Evolutionary conservation across 2,888 invertebrate genomes (phyloP), one percentile per base, ranked within the genome.

Genomic region (Adelphocoris suturalis): DNA sequence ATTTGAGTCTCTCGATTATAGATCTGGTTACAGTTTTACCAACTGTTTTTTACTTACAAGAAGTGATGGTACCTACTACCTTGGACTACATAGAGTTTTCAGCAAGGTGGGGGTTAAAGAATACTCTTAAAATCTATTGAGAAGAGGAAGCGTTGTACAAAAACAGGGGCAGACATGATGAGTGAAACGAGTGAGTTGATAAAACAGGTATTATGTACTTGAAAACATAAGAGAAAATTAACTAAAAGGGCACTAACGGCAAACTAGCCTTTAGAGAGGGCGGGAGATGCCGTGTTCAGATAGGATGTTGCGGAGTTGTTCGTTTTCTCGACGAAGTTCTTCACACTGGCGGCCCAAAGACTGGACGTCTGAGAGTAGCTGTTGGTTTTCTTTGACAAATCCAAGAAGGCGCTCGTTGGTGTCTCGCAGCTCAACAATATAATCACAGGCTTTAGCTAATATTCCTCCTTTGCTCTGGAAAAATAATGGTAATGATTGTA

Each of bases 381-480:
- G 95, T 92, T 97, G 97, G 91, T 96, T 96, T 91, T 97, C 97
- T 90, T 95, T 94, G 80, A 95, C 92, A 92, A 94, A 95, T 52
- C 95, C 95, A 12, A 95, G 94, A 93, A 96, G 95, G 94, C 96
- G 96, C 92, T 96, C 95, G 93, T 97, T 96, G 91, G 96, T 96
- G 81, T 95, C 95, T 90, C 97, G 96, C 91, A 99, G 95, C 92
- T 98, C 97, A 90, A 95, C 95, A 91, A 99, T 98, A 93, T 99
- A 97, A 93, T 99, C 98, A 93, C 98, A 99, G 0, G 99, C 98
- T 94, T 98, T 99, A 9, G 98, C 97, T 92, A 99, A 94, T 92
- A 99, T 98, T 90, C 98, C 98, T 19, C 99, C 98, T 94, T 99
- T 99, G 93, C 98, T 98, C 95, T 97, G 95, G 57, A 92, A 46